Percentiles rank a stretch among this genome's conserved stretches.
Evolutionary conservation across 2,797 vertebrate species (phyloP).

Genomic region (Psittacula echo): DNA sequence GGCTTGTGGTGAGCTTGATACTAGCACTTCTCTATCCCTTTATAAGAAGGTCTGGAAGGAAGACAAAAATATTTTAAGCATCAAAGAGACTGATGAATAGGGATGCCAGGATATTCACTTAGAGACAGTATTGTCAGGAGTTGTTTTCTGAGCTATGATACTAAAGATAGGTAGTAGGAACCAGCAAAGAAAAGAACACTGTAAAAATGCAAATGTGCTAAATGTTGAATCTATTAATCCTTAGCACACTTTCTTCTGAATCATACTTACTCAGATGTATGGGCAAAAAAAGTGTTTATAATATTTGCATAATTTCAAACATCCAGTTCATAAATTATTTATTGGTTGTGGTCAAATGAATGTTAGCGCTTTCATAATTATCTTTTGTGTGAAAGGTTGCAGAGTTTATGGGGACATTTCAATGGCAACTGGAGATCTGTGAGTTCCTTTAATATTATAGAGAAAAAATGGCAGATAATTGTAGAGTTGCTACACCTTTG

Average conservation of each 20-base stretch:
- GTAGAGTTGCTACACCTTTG: conserved; percentile 64
- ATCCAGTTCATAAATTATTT: conserved; percentile 81
- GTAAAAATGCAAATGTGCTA: conserved; percentile 77
- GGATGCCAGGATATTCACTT: conserved; percentile 74
- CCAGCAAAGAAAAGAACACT: conserved; percentile 72
- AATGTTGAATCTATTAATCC: conserved; percentile 78
- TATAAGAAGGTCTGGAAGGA: conserved; percentile 73
- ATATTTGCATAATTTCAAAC: conserved; percentile 80
- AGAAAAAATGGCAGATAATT: conserved; percentile 73
- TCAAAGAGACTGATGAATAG: conserved; percentile 76
- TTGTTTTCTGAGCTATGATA: conserved; percentile 75
- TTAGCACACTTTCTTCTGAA: conserved; percentile 74
- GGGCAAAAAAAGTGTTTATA: conserved; percentile 77
- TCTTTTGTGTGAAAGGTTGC: conserved; percentile 77
- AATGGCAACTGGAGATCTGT: conserved; percentile 74
- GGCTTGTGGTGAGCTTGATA: conserved; percentile 46
- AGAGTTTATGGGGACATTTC: conserved; percentile 77
- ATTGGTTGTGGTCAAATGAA: conserved; percentile 81
- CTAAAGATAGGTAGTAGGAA: conserved; percentile 78
- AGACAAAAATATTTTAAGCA: conserved; percentile 76
- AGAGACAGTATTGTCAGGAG: conserved; percentile 75
- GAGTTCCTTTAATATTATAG: conserved; percentile 66
- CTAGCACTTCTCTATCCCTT: conserved; percentile 52
- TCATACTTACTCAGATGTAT: conserved; percentile 77
- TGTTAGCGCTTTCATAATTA: conserved; percentile 76